These are phyloP conservation scores for Ectropis crepuscularia DNA, from an alignment of 2,888 invertebrate species.

Conservation along the genomic window DNA sequence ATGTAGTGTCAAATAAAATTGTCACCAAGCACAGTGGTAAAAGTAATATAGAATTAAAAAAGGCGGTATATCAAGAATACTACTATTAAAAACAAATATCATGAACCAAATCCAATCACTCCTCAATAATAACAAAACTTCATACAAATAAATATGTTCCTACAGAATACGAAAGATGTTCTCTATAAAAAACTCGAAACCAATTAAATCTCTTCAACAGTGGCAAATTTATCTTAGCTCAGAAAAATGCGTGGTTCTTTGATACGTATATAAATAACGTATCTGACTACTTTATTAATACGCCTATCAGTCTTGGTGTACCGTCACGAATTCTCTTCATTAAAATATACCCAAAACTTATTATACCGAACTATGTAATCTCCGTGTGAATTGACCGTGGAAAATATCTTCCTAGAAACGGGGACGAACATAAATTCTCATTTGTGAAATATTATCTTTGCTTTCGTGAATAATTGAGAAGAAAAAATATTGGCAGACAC, in stretches of 20 bases:
- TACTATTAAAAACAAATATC: too few species aligned
- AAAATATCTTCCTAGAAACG: slow-evolving; percentile 47
- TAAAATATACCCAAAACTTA: slow-evolving; percentile 31
- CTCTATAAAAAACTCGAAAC: too few species aligned
- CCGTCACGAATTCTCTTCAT: slow-evolving; percentile 27
- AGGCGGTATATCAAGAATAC: too few species aligned
- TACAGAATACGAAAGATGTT: too few species aligned
- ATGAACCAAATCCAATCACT: too few species aligned
- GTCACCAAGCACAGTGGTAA: too few species aligned
- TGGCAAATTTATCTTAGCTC: background rate
- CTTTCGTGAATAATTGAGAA: slow-evolving; percentile 20
- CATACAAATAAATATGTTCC: too few species aligned
- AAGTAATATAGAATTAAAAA: too few species aligned
- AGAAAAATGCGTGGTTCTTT: slow-evolving; percentile 2
- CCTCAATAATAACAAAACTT: too few species aligned
- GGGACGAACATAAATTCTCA: slow-evolving; percentile 45
- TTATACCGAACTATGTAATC: slow-evolving; percentile 42
- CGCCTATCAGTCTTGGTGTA: slow-evolving; percentile 16
- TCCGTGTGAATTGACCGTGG: slow-evolving; percentile 54
- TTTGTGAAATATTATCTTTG: slow-evolving; percentile 31
- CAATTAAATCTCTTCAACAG: background rate
- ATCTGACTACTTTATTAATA: slow-evolving; percentile 30
- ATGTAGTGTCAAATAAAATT: too few species aligned
- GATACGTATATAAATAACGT: slow-evolving; percentile 23
- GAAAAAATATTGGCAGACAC: too few species aligned